phyloP scores from a whole-genome alignment of 2,113 vertebrate species.

The Macaca fascicularis region DNA sequence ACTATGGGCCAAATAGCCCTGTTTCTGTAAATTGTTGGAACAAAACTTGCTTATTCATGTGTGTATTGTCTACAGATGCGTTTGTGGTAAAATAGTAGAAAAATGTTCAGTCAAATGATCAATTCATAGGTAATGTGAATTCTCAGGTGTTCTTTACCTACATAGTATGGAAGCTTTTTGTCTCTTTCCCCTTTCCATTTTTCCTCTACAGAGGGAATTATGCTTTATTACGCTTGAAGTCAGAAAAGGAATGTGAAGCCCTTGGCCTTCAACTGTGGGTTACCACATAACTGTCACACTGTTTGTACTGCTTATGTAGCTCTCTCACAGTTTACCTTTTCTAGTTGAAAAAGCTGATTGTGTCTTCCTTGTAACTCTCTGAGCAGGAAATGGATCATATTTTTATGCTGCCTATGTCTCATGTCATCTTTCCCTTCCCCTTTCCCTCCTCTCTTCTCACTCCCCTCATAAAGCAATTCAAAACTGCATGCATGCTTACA shows the following conservation, averaged over 20 bases:
- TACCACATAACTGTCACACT: no score
- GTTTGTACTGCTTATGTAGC: not conserved
- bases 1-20: not conserved
- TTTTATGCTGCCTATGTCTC: not conserved
- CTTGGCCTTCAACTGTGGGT: not conserved
- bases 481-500: not conserved
- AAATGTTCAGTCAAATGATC: not conserved
- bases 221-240: not conserved
- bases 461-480: not conserved
- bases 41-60: not conserved
- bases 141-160: not conserved
- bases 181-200: not conserved
- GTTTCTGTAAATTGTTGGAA: not conserved
- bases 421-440: not conserved
- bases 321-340: not conserved
- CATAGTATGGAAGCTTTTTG: not conserved
- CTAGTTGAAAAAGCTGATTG: not conserved
- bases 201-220: not conserved
- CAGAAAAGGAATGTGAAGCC: not conserved
- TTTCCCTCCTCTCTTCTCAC: slow-evolving; percentile 42
- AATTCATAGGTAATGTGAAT: not conserved
- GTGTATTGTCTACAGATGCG: not conserved
- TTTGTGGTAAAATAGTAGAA: not conserved
- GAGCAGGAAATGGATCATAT: not conserved
- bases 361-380: not conserved